These are phyloP conservation scores for Gallinago nigripennis DNA, from an alignment of 2,797 vertebrate species.

Conservation along the genomic window DNA sequence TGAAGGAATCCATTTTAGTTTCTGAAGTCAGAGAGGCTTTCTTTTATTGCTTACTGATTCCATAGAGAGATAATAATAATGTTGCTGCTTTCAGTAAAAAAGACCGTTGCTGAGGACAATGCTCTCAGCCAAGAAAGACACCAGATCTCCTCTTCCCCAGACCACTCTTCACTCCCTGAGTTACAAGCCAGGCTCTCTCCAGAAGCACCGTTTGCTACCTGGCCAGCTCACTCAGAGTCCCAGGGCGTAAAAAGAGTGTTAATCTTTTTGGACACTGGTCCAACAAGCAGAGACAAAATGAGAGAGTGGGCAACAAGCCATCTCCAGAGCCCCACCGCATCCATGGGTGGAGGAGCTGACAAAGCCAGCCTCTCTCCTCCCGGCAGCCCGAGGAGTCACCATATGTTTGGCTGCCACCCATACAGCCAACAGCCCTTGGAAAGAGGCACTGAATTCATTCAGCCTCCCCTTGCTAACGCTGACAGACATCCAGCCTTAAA, in stretches of 20 bases:
- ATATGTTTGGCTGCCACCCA: constrained; percentile 44
- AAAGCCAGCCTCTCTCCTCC: not conserved
- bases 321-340: not conserved
- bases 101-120: not conserved
- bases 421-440: not conserved
- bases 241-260: not conserved
- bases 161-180: not conserved
- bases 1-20: constrained; percentile 53
- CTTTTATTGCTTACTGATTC: constrained; percentile 32
- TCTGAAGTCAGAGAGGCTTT: constrained; percentile 24
- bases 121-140: not conserved
- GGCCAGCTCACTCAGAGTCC: not conserved
- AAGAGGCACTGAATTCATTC: not conserved
- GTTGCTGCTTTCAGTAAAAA: constrained; percentile 12
- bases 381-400: not conserved
- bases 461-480: not conserved
- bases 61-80: constrained; percentile 15
- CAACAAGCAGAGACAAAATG: not conserved
- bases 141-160: not conserved
- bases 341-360: not conserved
- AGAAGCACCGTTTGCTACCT: not conserved
- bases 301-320: not conserved
- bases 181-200: not conserved
- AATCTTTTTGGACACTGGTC: not conserved
- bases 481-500: not conserved